Evolutionary conservation across 2,797 vertebrate genomes (phyloP).

Genomic region (Spea hammondii): DNA sequence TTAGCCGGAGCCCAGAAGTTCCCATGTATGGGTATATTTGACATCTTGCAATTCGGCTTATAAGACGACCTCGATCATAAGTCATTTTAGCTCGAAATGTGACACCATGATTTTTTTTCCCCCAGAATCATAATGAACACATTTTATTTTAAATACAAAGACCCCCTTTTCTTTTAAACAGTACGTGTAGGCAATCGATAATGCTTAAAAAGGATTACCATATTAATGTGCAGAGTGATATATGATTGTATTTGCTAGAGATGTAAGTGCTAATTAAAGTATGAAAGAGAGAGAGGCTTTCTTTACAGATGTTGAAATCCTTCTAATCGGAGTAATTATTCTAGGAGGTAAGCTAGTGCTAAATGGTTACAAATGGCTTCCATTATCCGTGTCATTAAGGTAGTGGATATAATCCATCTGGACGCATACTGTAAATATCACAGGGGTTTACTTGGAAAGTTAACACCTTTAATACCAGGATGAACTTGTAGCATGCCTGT

Average conservation of each 20-base stretch:
- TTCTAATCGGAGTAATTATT: background rate
- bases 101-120: no score
- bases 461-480: background rate
- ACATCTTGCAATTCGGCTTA: no score
- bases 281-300: background rate
- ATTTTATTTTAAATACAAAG: background rate
- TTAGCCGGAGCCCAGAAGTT: no score
- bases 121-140: no score
- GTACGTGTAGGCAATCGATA: background rate
- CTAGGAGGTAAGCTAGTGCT: background rate
- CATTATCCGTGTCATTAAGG: background rate
- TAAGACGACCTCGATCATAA: no score
- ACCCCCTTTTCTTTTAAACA: background rate
- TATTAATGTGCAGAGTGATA: background rate
- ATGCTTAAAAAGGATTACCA: background rate
- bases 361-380: constrained; percentile 7
- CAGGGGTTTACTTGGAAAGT: background rate
- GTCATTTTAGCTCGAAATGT: no score
- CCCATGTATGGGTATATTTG: no score
- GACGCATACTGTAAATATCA: background rate
- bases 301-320: background rate
- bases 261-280: background rate
- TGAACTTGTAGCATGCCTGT: no score
- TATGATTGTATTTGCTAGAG: background rate
- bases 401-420: background rate